phyloP scores from a whole-genome alignment of 1,140 invertebrate genomes.

The Rhysida immarginata region DNA sequence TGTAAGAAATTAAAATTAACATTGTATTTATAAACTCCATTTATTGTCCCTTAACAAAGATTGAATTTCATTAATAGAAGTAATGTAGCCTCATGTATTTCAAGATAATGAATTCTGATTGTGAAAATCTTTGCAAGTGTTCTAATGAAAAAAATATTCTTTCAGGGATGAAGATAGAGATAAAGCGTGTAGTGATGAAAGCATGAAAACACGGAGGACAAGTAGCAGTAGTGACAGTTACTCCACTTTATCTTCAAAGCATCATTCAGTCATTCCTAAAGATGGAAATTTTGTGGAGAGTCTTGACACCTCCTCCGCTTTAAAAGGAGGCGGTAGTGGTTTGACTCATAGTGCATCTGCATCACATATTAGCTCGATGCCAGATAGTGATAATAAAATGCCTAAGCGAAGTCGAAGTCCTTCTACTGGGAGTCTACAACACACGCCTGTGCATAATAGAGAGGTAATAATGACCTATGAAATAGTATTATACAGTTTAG shows the following conservation, averaged over 20 bases:
- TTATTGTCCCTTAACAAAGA: too few relatives aligned
- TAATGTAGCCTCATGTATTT: too few relatives aligned
- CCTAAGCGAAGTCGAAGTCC: neutral
- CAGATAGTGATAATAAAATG: neutral
- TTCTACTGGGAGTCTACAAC: neutral
- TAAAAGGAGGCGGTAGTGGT: neutral
- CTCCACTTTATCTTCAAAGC: conserved; percentile 38
- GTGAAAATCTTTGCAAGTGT: too few relatives aligned
- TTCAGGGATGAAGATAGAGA: conserved; percentile 45
- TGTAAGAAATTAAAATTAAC: too few relatives aligned
- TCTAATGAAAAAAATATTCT: conserved; percentile 14
- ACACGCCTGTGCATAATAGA: neutral
- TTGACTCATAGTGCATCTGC: neutral
- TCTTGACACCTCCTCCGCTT: neutral
- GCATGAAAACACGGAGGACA: conserved; percentile 12
- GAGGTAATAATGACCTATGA: too few relatives aligned
- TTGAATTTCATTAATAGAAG: too few relatives aligned
- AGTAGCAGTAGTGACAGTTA: conserved; percentile 18
- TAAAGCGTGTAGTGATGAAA: conserved; percentile 24
- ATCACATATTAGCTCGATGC: conserved; percentile 23
- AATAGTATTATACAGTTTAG: too few relatives aligned
- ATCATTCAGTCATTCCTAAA: conserved; percentile 24
- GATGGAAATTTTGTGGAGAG: neutral
- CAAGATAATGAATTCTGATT: too few relatives aligned
- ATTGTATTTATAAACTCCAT: too few relatives aligned